Conservation (phyloP, 2,797 vertebrate genomes). For the Dendrocincla tyrannina region DNA sequence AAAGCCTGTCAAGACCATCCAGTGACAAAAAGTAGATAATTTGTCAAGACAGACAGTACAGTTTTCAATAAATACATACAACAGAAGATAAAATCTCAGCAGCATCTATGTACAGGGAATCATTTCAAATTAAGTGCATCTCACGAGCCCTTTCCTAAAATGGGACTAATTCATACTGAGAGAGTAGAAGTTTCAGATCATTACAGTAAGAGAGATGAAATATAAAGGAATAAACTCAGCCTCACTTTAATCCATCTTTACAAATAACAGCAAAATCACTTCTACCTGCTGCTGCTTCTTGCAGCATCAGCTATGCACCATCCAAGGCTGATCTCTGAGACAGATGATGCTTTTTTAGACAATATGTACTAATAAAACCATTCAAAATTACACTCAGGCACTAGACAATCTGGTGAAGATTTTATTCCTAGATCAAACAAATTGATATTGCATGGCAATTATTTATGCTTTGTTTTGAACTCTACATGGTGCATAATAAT, state of each 20-base stretch:
- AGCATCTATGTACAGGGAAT: neutral
- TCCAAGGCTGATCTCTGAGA: neutral
- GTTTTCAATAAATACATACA: slow-evolving; percentile 14
- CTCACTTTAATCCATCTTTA: neutral
- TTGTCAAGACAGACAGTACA: neutral
- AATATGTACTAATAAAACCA: neutral
- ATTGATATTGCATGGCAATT: neutral
- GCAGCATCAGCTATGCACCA: neutral
- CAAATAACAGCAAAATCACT: neutral
- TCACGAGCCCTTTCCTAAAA: neutral
- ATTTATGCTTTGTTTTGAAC: slow-evolving; percentile 40
- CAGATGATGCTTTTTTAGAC: neutral
- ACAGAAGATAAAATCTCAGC: neutral
- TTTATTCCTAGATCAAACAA: slow-evolving; percentile 23
- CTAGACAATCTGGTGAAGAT: neutral
- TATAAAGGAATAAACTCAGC: neutral
- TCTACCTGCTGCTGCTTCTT: neutral
- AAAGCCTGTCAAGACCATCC: neutral
- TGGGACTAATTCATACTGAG: neutral
- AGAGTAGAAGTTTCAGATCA: neutral
- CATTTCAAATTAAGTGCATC: neutral
- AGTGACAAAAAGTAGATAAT: neutral
- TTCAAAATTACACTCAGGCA: neutral
- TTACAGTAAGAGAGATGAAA: neutral
- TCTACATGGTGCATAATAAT: neutral